A percentile compares a stretch with the other conserved stretches of the same genome.
Evolutionary conservation across 92 coral and sea anemone genomes (phyloP).

Genomic region (Blastomussa wellsi): DNA sequence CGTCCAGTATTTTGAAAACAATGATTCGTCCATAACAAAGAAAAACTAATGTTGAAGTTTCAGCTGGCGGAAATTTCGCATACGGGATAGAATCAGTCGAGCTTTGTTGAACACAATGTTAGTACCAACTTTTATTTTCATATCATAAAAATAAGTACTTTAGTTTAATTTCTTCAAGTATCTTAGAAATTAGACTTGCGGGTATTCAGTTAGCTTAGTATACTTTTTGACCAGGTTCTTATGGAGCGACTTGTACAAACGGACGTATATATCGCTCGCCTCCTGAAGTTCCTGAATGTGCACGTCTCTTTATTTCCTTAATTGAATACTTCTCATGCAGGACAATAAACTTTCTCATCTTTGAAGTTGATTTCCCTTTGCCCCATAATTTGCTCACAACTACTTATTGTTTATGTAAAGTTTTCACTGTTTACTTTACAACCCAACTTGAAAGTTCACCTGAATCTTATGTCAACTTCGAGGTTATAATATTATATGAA

Average conservation of each 20-base stretch:
- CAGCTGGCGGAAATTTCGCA: background rate
- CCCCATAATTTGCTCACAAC: constrained; percentile 4
- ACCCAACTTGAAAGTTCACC: constrained; percentile 3
- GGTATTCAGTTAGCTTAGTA: background rate
- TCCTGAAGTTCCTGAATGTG: background rate
- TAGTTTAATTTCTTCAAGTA: background rate
- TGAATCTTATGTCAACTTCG: background rate
- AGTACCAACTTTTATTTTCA: background rate
- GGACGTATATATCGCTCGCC: background rate
- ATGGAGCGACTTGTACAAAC: too few species aligned
- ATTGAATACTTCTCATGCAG: background rate
- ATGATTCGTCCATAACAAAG: background rate
- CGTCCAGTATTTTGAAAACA: background rate
- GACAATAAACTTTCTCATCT: background rate
- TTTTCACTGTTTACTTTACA: constrained; percentile 3
- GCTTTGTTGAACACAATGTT: background rate
- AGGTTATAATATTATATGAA: background rate
- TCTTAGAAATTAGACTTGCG: background rate
- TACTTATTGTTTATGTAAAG: constrained; percentile 9
- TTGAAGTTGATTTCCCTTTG: background rate
- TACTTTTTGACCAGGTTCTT: background rate
- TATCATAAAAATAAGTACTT: background rate
- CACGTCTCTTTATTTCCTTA: background rate
- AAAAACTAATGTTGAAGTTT: background rate
- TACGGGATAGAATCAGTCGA: background rate